phyloP scores from a whole-genome alignment of 2,797 vertebrate species.

The Hoplostethus mediterraneus region DNA sequence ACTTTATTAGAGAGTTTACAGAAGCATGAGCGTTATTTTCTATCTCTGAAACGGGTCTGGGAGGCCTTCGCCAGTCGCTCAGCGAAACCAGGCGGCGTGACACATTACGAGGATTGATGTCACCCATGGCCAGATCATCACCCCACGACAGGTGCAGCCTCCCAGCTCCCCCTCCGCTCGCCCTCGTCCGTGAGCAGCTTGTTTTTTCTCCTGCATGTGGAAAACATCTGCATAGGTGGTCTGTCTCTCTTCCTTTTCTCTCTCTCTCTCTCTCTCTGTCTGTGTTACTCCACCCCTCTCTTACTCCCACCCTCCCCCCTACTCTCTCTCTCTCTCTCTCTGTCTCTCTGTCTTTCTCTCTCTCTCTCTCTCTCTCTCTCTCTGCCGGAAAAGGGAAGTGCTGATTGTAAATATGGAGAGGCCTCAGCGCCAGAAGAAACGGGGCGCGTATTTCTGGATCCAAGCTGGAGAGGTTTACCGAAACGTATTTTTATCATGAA shows the following conservation, averaged over 20 bases:
- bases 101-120: conserved; percentile 53
- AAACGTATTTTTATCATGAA: conserved; percentile 86
- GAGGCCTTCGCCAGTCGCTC: conserved; percentile 26
- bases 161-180: conserved; percentile 50
- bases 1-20: not conserved
- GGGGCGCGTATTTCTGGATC: conserved; percentile 78
- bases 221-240: conserved; percentile 85
- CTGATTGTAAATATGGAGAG: conserved; percentile 80
- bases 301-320: conserved; percentile 4
- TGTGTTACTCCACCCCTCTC: conserved; percentile 20
- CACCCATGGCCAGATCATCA: conserved; percentile 63
- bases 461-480: conserved; percentile 80
- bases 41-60: not conserved
- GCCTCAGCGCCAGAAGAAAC: conserved; percentile 76
- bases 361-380: conserved; percentile 29
- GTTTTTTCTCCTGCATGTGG: conserved; percentile 74
- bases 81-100: conserved; percentile 55
- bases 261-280: conserved; percentile 17
- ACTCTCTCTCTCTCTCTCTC: conserved; percentile 4
- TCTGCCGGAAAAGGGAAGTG: conserved; percentile 59
- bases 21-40: not conserved
- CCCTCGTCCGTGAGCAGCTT: conserved; percentile 53
- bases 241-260: conserved; percentile 45
- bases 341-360: conserved; percentile 8
- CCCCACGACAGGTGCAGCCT: conserved; percentile 75